Base-by-base conservation (phyloP, 1,140 invertebrate genomes). In the Bombus sibiricus region DNA sequence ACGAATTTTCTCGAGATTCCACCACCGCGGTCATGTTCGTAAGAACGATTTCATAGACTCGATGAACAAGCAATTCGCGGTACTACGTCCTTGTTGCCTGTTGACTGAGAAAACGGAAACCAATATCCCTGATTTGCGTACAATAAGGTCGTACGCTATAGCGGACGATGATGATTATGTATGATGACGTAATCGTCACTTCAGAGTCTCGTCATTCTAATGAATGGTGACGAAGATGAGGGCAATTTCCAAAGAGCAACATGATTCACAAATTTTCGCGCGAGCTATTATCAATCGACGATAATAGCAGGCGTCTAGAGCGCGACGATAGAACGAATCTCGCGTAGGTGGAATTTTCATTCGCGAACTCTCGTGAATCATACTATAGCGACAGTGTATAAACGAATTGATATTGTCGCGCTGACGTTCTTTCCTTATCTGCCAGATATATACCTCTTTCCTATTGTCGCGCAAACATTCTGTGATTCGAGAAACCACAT, bases 181-280 rank as follows among this genome's bases (percentile, higher is more conserved):
- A 12, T 4, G 59, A 28, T 62, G 3, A 62, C 22, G 47, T 53
- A 53, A 53, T 53, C 47, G 47, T 22, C 47, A 53, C 47, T 53
- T 1, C 1, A 53, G 47, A 22, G 18, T 53, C 18, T 22, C 18
- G 47, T 22, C 47, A 22, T 53, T 53, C 47, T 2, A 22, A 53
- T 6, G 57, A 32, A 32, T 15, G n/a, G 5, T n/a, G 41, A 47
- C 39, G 18, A 69, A 69, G 84, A 89, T 71, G 62, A 66, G 15
- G 43, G 34, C 12, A 34, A 74, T 85, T 89, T 83, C 87, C 81
- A 57, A 57, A 81, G 66, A 89, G 3, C 68, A 34, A 18, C 41
- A 73, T 90, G 89, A 90, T 87, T 90, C 88, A 89, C 80, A 74
- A 89, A 83, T 73, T 37, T 37, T 83, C 83, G 34, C 13, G 18